These are phyloP conservation scores for Hyla sarda DNA, from an alignment of 2,113 vertebrate species.

Conservation along the genomic window DNA sequence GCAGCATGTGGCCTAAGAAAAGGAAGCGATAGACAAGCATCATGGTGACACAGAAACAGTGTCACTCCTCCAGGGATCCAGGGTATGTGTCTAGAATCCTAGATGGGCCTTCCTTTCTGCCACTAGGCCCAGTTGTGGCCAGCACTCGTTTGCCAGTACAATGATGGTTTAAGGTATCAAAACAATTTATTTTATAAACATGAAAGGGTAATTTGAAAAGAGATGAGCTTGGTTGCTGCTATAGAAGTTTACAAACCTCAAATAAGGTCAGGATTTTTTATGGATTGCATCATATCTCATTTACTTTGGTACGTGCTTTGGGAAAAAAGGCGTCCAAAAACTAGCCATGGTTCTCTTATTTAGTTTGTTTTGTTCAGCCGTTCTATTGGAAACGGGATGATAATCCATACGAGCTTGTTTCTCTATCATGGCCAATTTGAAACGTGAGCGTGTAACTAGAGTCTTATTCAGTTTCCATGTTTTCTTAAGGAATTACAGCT, in stretches of 20 bases:
- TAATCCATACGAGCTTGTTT: neutral
- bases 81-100: no score
- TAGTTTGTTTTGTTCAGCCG: neutral
- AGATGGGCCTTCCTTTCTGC: no score
- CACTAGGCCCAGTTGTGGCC: no score
- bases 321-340: neutral
- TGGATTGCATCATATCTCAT: neutral
- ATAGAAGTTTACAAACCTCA: neutral
- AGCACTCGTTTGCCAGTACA: no score
- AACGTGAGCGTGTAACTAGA: constrained; percentile 32
- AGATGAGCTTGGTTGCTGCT: neutral
- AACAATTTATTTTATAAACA: neutral
- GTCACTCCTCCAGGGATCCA: no score
- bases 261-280: neutral
- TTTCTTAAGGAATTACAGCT: constrained; percentile 37
- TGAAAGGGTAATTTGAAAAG: neutral
- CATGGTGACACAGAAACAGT: no score
- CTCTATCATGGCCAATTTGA: neutral
- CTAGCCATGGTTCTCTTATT: neutral
- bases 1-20: no score
- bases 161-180: no score
- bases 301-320: neutral
- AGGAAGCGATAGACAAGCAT: no score
- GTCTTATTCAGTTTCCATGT: neutral
- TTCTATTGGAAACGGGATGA: constrained; percentile 2